These are phyloP conservation scores for Intellagama lesueurii DNA, from an alignment of 2,797 vertebrate genomes.

Conservation along the genomic window DNA sequence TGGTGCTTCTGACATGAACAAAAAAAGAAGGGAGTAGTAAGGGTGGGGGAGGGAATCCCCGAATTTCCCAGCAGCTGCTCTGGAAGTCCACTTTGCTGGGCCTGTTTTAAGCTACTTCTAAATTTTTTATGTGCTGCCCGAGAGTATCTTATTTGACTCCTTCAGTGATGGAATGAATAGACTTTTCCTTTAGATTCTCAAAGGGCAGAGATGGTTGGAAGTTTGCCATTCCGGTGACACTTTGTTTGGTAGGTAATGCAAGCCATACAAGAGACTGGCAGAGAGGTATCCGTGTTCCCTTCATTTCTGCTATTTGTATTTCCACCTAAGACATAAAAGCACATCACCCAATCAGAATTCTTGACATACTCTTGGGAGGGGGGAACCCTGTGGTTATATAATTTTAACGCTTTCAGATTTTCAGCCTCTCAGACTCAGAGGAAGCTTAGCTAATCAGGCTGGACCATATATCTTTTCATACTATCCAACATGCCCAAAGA, in stretches of 20 bases:
- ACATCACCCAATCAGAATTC: slow-evolving; percentile 27
- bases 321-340: neutral
- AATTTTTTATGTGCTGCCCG: neutral
- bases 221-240: slow-evolving; percentile 28
- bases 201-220: slow-evolving; percentile 20
- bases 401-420: slow-evolving; percentile 25
- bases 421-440: neutral
- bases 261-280: slow-evolving; percentile 34
- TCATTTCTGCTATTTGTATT: slow-evolving; percentile 36
- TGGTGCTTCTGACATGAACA: too few relatives aligned
- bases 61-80: neutral
- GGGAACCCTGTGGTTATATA: slow-evolving; percentile 33
- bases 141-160: neutral
- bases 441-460: slow-evolving; percentile 26
- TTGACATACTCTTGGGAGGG: slow-evolving; percentile 31
- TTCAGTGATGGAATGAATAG: neutral
- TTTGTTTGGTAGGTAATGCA: slow-evolving; percentile 29
- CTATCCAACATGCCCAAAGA: neutral
- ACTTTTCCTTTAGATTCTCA: slow-evolving; percentile 30
- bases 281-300: slow-evolving; percentile 37
- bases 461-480: slow-evolving; percentile 42
- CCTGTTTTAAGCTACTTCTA: neutral
- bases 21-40: too few relatives aligned
- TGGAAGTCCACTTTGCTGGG: neutral
- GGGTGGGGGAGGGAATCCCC: neutral